These are phyloP conservation scores for Mastomys natalensis DNA, from an alignment of 2,113 vertebrate species.

Conservation along the genomic window DNA sequence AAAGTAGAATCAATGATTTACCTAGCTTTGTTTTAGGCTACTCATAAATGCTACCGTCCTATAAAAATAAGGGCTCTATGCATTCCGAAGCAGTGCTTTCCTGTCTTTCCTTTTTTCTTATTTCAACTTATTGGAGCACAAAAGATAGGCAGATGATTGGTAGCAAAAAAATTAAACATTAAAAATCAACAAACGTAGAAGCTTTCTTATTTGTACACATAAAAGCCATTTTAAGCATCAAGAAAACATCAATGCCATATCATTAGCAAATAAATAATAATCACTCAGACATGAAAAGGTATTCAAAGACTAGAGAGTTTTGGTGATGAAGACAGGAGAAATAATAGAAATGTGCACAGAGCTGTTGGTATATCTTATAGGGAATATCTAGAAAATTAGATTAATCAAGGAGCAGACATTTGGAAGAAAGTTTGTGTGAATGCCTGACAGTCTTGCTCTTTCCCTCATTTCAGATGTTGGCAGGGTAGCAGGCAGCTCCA, in stretches of 20 bases:
- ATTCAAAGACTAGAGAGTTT: conserved; percentile 89
- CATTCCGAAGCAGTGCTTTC: neutral
- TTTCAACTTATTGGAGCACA: conserved; percentile 34
- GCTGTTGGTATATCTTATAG: conserved; percentile 99
- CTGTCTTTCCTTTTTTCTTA: neutral
- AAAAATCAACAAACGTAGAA: conserved; percentile 61
- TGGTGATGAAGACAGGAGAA: conserved; percentile 97
- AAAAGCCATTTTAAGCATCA: conserved; percentile 82
- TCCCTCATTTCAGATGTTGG: conserved; percentile 99
- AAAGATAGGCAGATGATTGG: neutral
- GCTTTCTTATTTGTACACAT: conserved; percentile 80
- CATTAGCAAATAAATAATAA: conserved; percentile 92
- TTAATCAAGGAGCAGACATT: conserved; percentile 99
- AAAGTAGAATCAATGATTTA: conserved; percentile 53
- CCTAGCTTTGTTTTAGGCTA: conserved; percentile 50
- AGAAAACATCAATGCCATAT: conserved; percentile 86
- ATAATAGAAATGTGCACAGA: conserved; percentile 99
- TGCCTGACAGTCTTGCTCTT: conserved; percentile 99
- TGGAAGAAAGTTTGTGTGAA: conserved; percentile 99
- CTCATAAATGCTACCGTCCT: conserved; percentile 20
- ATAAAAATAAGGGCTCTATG: neutral
- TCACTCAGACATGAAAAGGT: conserved; percentile 88
- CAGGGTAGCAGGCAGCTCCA: conserved; percentile 99
- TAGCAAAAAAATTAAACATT: conserved; percentile 23
- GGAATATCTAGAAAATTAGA: conserved; percentile 99